phyloP scores from a whole-genome alignment of 2,888 invertebrate genomes.

The Sclerodermus sp. region DNA sequence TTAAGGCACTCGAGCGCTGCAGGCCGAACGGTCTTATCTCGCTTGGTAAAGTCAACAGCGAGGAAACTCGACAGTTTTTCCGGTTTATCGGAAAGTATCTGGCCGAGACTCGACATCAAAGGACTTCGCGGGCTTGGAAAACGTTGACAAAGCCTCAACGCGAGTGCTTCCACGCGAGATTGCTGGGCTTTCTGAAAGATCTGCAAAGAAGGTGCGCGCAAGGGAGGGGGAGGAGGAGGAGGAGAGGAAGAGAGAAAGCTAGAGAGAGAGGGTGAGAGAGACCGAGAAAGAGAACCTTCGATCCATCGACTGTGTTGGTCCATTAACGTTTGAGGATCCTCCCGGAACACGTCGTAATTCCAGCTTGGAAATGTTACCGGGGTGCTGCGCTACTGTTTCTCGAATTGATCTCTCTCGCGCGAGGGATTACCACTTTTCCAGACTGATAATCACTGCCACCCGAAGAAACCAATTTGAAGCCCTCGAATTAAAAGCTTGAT shows the following conservation, averaged over 20 bases:
- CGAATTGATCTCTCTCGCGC: no score
- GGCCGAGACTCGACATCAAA: not conserved
- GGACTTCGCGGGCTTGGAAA: not conserved
- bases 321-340: conserved; percentile 6
- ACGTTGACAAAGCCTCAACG: no score
- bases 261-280: no score
- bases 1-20: not conserved
- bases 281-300: not conserved
- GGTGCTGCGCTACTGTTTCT: no score
- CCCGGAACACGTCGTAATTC: not conserved
- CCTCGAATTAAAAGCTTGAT: no score
- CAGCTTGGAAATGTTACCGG: no score
- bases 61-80: conserved; percentile 8
- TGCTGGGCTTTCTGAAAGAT: not conserved
- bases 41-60: not conserved
- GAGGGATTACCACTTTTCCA: no score
- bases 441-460: no score
- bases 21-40: conserved; percentile 14
- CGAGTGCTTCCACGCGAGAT: no score
- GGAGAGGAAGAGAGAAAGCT: no score
- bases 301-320: not conserved
- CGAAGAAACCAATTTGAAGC: no score
- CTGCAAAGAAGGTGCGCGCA: conserved; percentile 2
- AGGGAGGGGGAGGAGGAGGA: no score
- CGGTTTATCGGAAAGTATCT: conserved; percentile 12